Evolutionary conservation across 2,113 vertebrate species (phyloP).

Genomic region (Erythrolamprus reginae): DNA sequence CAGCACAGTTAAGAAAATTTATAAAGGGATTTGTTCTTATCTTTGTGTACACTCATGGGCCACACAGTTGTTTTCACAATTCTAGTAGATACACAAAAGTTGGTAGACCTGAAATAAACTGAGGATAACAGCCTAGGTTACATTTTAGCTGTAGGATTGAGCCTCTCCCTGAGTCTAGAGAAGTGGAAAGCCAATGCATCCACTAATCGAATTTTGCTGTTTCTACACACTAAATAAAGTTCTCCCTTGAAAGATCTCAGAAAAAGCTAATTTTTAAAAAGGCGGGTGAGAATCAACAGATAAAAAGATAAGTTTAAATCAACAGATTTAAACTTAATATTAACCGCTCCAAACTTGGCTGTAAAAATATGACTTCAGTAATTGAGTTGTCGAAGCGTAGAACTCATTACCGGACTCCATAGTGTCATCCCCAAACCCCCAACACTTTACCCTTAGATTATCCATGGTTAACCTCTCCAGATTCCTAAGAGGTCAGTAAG

Average conservation of each 20-base stretch:
- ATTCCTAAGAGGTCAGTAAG: no score
- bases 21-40: constrained; percentile 5
- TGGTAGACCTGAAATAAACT: neutral
- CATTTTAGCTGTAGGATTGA: neutral
- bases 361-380: no score
- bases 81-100: neutral
- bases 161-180: neutral
- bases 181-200: neutral
- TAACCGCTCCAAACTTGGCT: no score
- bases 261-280: neutral
- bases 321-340: no score
- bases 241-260: neutral
- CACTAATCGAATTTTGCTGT: neutral
- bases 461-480: no score
- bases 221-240: neutral
- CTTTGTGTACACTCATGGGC: neutral
- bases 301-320: no score
- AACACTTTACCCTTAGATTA: no score
- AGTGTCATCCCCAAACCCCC: no score
- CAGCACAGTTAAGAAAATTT: neutral
- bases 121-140: no score
- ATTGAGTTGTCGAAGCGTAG: no score
- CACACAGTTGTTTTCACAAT: neutral
- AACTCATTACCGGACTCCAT: no score
- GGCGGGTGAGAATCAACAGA: no score